Base-by-base conservation (phyloP, 2,888 invertebrate species). In the Leucophora obtusa region DNA sequence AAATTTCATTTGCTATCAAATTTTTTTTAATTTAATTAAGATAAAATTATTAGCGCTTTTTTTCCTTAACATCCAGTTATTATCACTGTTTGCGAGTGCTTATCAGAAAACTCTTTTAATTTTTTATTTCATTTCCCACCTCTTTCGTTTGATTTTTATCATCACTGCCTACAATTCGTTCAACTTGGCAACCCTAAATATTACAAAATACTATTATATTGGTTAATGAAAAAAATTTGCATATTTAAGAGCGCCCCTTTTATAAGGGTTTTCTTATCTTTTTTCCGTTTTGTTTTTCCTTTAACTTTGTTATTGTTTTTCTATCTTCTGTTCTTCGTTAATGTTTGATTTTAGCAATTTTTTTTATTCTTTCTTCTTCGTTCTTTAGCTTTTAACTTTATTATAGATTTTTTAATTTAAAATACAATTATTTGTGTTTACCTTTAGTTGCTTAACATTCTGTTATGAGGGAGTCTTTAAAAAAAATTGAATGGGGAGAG, bases 171-270 rank as follows among this genome's bases (percentile, higher is more conserved):
- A 47, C 43, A 50, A 58, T 60, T 62, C 18, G 14, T 35, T 54
- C 59, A 53, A 56, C 50, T 33, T 77, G 73, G 77, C 77, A 73
- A 77, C 76, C 60, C 76, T 74, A 60, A n/a, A n/a, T 38, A 11
- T 70, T 72, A 65, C 53, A 53, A 43, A 65, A 59, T 69, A 58
- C 65, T 65, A 66, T 81, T 73, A 77, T 73, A 54, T 56, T 69
- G 73, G 69, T 81, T 81, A 81, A 81, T 76, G 76, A 79, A 73
- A 77, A 47, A 78, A 69, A 77, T 77, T 73, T 74, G 73, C 77
- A 81, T 77, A 66, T 74, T 60, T 70, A 66, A 59, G 53, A 28
- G 66, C 33, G 60, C 43, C 53, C 66, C 43, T 10, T 74, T 79
- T 72, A 28, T 68, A 76, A 80, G 80, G 72, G 69, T 8, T 43